Conservation (phyloP, 2,113 vertebrate species). For the Urocolius indicus region DNA sequence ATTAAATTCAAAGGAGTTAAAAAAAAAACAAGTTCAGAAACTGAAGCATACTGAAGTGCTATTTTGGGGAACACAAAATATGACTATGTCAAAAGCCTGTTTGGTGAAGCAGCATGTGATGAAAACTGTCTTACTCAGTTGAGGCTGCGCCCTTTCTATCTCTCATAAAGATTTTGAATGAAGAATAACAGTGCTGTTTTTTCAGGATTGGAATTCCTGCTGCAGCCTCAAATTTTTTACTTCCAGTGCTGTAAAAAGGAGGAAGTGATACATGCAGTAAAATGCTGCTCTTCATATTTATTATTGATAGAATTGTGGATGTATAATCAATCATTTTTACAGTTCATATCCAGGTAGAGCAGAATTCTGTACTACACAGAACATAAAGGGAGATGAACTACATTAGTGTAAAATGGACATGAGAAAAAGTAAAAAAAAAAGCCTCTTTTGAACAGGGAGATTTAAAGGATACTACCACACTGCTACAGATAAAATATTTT, state of each 20-base stretch:
- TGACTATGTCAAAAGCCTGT: conserved; percentile 64
- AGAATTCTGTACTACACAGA: not conserved
- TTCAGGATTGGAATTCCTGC: not conserved
- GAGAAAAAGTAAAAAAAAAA: not conserved
- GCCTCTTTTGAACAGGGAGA: not conserved
- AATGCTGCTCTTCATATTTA: not conserved
- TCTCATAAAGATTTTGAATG: conserved; percentile 6
- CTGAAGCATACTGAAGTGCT: conserved; percentile 39
- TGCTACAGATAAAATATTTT: not conserved
- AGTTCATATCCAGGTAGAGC: not conserved
- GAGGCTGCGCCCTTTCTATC: not conserved
- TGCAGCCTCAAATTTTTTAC: not conserved
- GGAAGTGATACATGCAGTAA: not conserved
- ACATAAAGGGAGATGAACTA: not conserved
- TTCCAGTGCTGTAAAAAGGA: not conserved
- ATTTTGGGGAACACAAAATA: conserved; percentile 67
- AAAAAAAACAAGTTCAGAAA: conserved; percentile 64
- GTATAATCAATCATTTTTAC: not conserved
- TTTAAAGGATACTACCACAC: not conserved
- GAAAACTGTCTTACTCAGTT: conserved; percentile 17
- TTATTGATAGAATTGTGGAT: not conserved
- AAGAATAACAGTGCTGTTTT: not conserved
- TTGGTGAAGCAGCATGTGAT: conserved; percentile 57
- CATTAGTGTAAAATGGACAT: not conserved
- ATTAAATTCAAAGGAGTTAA: conserved; percentile 63